Base-by-base conservation (phyloP, 2,797 vertebrate genomes). In the Helostoma temminkii region DNA sequence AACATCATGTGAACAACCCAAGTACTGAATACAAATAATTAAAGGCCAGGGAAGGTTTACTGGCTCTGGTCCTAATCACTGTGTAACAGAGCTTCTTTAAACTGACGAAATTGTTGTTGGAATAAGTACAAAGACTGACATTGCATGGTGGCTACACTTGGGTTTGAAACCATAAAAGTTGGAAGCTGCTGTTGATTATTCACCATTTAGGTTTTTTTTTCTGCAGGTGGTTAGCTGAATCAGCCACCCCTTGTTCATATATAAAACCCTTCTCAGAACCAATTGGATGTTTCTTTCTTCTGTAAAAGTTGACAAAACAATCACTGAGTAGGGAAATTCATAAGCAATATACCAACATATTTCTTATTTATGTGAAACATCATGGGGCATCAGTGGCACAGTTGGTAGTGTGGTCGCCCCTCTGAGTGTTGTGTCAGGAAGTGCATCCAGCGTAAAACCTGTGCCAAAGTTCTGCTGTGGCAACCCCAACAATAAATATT, bases 1-100 rank as follows among this genome's bases (percentile, higher is more conserved):
- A n/a, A n/a, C n/a, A n/a, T n/a, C 42, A 50, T 52, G 76, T n/a
- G 34, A 83, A 61, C 54, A 45, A 16, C 26, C 41, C 37, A n/a
- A 36, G 30, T 41, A 10, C 16, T n/a, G n/a, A n/a, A n/a, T n/a
- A n/a, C n/a, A n/a, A n/a, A n/a, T n/a, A n/a, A 53, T 9, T 16
- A 32, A 32, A 10, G 9, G 10, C 32, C 32, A 32, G 15, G 15
- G 21, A 9, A 32, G 32, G 52, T 22, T 65, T 36, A 37, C 54
- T 0, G 34, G 3, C 1, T 34, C 19, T 25, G 22, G 0, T 12
- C 19, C 54, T 22, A 9, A 48, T 4, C 43, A 34, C 12, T 16
- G 14, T 57, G 37, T 22, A 24, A 5, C 12, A 64, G 26, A 48
- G 2, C 5, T 10, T 24, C 11, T 43, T 39, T 19, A 42, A 9